Evolutionary conservation across 1,140 invertebrate species (phyloP).

Genomic region (Hesperophylax magnus): DNA sequence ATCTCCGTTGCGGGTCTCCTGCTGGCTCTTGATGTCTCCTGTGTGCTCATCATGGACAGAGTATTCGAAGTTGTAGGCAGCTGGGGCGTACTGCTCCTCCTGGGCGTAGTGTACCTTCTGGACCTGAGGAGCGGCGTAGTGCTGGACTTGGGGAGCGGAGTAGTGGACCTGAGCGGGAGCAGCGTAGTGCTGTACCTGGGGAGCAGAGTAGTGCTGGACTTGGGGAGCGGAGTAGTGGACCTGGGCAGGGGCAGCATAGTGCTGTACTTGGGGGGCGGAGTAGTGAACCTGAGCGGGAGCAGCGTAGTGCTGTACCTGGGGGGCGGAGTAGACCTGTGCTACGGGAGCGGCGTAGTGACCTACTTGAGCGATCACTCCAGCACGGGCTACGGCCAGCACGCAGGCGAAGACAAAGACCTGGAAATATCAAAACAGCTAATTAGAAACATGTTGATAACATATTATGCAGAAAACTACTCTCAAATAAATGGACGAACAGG

Average conservation of each 20-base stretch:
- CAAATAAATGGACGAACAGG: too few relatives aligned
- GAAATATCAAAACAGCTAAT: conserved; percentile 13
- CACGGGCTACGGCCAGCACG: conserved; percentile 53
- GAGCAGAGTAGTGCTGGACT: conserved; percentile 15
- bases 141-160: conserved; percentile 49
- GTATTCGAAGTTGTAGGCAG: conserved; percentile 71
- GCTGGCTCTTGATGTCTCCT: conserved; percentile 75
- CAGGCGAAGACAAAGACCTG: conserved; percentile 53
- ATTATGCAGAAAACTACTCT: too few relatives aligned
- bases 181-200: conserved; percentile 40
- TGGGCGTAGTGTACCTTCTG: conserved; percentile 54
- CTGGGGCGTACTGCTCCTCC: conserved; percentile 58
- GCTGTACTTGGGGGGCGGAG: conserved; percentile 55
- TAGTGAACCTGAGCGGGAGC: conserved; percentile 60
- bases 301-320: conserved; percentile 47
- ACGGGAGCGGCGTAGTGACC: conserved; percentile 49
- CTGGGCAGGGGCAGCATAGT: conserved; percentile 33
- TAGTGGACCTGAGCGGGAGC: conserved; percentile 59
- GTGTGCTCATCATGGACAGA: conserved; percentile 71
- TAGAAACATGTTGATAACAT: too few relatives aligned
- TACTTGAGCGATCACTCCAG: conserved; percentile 56
- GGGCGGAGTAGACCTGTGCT: conserved; percentile 14
- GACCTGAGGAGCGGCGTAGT: conserved; percentile 60
- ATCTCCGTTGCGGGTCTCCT: conserved; percentile 74
- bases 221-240: conserved; percentile 53